These are phyloP conservation scores for Ceratina japonica DNA, from an alignment of 1,140 invertebrate genomes.

Conservation along the genomic window DNA sequence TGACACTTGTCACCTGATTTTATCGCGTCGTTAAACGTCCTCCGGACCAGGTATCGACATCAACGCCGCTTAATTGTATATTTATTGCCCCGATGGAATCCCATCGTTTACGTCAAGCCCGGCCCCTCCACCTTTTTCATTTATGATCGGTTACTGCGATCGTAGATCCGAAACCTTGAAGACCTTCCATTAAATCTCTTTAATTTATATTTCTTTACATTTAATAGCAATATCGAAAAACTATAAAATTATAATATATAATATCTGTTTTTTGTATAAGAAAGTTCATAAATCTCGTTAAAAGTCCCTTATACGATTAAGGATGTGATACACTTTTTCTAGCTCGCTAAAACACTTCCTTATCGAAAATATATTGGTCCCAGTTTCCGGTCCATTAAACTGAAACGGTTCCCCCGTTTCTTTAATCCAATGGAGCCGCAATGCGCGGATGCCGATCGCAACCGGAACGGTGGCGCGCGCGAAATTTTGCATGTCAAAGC, in stretches of 20 bases:
- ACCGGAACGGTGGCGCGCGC: background rate
- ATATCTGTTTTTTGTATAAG: too few species aligned
- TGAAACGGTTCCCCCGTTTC: background rate
- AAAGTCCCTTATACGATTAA: too few species aligned
- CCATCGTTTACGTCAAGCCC: constrained; percentile 45
- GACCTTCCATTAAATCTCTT: too few species aligned
- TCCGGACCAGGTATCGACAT: constrained; percentile 66
- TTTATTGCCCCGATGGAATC: constrained; percentile 71
- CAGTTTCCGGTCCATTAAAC: background rate
- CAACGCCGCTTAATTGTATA: constrained; percentile 72
- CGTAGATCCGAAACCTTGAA: too few species aligned
- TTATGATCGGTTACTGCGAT: constrained; percentile 37
- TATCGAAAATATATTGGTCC: background rate
- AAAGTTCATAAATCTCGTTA: too few species aligned
- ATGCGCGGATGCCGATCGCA: background rate
- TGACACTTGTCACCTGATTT: constrained; percentile 77
- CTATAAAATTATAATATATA: too few species aligned
- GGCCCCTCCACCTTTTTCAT: constrained; percentile 8
- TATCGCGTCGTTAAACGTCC: constrained; percentile 75
- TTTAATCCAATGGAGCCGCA: background rate
- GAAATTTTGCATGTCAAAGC: constrained; percentile 29
- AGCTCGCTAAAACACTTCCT: background rate
- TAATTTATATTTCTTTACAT: too few species aligned
- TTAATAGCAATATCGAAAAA: too few species aligned
- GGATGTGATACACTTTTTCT: too few species aligned